Conservation (phyloP, 2,113 vertebrate species). For the Rhinopomastus cyanomelas region DNA sequence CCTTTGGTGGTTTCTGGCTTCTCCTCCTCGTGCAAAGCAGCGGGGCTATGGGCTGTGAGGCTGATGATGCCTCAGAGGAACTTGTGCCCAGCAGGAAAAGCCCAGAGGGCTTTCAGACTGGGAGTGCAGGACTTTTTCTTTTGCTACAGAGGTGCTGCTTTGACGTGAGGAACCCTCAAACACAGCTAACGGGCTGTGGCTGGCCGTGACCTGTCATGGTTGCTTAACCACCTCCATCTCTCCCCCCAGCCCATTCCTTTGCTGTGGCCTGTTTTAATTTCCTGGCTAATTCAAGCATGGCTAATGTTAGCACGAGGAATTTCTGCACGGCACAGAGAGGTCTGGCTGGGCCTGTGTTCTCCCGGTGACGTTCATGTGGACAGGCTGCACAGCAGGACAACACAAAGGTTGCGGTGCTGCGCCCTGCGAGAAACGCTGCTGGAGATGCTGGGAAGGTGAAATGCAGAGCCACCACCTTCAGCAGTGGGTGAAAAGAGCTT, state of each 20-base stretch:
- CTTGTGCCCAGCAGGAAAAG: background rate
- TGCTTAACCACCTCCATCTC: background rate
- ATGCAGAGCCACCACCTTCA: background rate
- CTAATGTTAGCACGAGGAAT: conserved; percentile 4
- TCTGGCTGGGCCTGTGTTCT: background rate
- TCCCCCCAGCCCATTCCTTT: background rate
- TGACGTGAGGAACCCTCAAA: background rate
- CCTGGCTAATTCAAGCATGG: conserved; percentile 20
- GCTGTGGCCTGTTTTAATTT: conserved; percentile 40
- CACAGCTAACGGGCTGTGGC: background rate
- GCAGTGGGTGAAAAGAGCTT: background rate
- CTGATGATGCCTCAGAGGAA: background rate
- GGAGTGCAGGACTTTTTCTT: background rate
- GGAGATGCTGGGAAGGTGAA: background rate
- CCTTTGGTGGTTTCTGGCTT: background rate
- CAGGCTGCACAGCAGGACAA: background rate
- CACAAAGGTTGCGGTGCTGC: background rate
- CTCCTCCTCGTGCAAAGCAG: background rate
- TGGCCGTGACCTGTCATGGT: background rate
- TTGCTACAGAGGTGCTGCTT: background rate
- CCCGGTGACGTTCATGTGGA: background rate
- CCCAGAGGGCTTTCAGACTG: background rate
- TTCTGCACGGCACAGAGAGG: background rate
- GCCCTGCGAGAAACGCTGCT: background rate
- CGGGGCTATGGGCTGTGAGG: accelerated